These are phyloP conservation scores for Shinisaurus crocodilurus DNA, from an alignment of 2,113 vertebrate genomes.

Conservation along the genomic window DNA sequence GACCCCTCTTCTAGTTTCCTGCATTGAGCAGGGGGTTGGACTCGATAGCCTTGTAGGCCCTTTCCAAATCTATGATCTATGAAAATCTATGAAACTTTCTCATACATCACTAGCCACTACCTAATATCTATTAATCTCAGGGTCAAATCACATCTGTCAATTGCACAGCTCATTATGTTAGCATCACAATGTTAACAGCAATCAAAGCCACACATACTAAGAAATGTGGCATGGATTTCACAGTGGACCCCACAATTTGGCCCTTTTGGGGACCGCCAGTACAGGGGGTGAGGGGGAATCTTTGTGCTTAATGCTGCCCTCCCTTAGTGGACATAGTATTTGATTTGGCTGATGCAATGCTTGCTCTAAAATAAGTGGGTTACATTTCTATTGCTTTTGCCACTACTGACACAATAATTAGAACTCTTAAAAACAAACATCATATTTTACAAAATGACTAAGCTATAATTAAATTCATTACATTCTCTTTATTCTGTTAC, in stretches of 20 bases:
- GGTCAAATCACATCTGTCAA: background rate
- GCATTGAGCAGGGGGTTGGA: no score
- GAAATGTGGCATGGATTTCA: background rate
- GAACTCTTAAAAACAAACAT: background rate
- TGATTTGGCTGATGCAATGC: background rate
- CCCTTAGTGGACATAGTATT: background rate
- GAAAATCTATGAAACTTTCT: no score
- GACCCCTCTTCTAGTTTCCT: no score
- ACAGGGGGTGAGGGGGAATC: background rate
- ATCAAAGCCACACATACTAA: background rate
- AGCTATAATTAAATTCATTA: background rate
- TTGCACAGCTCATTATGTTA: background rate
- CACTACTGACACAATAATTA: background rate
- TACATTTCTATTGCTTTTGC: background rate
- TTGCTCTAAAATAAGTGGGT: background rate
- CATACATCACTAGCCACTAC: background rate
- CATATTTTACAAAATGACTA: background rate
- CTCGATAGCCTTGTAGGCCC: no score
- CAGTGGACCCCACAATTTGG: background rate
- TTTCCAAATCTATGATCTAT: no score
- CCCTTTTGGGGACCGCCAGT: background rate
- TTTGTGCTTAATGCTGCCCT: background rate
- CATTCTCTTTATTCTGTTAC: background rate
- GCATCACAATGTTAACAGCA: background rate
- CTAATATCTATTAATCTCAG: background rate